These are phyloP conservation scores for Labeo rohita DNA, from an alignment of 2,113 vertebrate genomes.

Conservation along the genomic window DNA sequence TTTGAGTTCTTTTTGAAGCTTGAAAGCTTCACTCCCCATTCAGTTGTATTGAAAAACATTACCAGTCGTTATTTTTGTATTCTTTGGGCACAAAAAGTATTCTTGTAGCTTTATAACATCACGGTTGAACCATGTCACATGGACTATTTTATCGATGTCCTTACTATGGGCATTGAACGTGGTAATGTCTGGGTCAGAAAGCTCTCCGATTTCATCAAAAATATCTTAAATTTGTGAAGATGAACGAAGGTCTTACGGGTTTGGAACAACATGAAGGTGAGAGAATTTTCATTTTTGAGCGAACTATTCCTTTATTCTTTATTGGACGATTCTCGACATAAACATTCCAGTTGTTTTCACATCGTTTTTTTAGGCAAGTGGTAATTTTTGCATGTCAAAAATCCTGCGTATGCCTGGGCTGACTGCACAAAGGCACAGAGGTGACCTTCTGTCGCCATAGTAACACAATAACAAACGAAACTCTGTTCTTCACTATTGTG, in stretches of 20 bases:
- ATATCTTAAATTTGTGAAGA: too few relatives aligned
- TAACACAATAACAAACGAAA: conserved; percentile 18
- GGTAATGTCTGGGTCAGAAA: too few relatives aligned
- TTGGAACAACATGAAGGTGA: too few relatives aligned
- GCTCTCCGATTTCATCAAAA: too few relatives aligned
- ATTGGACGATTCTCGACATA: background rate
- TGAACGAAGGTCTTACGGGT: too few relatives aligned
- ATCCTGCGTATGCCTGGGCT: background rate
- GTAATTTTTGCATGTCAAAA: conserved; percentile 10
- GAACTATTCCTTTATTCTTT: background rate
- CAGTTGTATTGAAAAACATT: background rate
- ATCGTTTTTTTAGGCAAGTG: background rate
- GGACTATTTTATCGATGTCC: too few relatives aligned
- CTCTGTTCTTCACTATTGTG: background rate
- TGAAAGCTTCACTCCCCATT: background rate
- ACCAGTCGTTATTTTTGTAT: background rate
- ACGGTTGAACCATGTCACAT: too few relatives aligned
- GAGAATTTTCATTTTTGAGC: too few relatives aligned
- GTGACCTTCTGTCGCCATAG: conserved; percentile 26
- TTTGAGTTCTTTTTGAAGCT: background rate
- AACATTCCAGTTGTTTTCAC: conserved; percentile 8
- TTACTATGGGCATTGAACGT: too few relatives aligned
- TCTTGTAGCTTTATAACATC: too few relatives aligned
- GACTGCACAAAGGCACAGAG: background rate
- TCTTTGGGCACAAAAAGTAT: too few relatives aligned